phyloP scores from a whole-genome alignment of 2,113 vertebrate species.

The Sciurus niger region DNA sequence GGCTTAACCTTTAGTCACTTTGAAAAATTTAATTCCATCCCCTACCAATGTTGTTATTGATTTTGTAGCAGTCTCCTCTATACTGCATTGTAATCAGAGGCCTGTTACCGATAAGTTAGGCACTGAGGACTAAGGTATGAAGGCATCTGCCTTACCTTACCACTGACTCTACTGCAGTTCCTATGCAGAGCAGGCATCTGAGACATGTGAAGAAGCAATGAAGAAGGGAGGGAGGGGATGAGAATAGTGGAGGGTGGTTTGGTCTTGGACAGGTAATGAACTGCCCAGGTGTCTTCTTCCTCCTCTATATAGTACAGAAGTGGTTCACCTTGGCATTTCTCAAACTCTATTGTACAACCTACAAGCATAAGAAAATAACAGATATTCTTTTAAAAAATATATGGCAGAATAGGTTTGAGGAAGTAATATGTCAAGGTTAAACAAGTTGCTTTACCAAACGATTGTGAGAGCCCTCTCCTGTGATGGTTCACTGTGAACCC shows the following conservation, averaged over 20 bases:
- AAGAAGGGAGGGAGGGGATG: background rate
- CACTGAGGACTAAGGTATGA: rapidly evolving
- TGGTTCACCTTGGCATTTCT: background rate
- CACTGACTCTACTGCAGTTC: rapidly evolving
- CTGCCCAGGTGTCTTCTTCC: background rate
- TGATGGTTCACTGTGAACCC: background rate
- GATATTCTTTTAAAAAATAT: background rate
- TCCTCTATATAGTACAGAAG: background rate
- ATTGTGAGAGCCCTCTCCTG: background rate
- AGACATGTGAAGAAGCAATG: rapidly evolving
- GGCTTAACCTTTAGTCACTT: background rate
- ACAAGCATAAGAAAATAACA: background rate
- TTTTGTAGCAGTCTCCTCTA: background rate
- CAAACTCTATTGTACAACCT: background rate
- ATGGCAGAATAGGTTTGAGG: background rate
- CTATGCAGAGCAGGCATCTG: background rate
- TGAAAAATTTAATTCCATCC: constrained; percentile 11
- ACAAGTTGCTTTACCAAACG: background rate
- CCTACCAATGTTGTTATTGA: background rate
- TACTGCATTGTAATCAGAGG: background rate
- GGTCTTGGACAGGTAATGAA: background rate
- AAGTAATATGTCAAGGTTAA: background rate
- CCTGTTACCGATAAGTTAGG: background rate
- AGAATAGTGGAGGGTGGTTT: too few relatives aligned
- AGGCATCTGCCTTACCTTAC: background rate